Percentiles rank a stretch among this genome's conserved stretches.
phyloP scores from a whole-genome alignment of 2,797 vertebrate species.

The Parauchenoglanis ngamensis region DNA sequence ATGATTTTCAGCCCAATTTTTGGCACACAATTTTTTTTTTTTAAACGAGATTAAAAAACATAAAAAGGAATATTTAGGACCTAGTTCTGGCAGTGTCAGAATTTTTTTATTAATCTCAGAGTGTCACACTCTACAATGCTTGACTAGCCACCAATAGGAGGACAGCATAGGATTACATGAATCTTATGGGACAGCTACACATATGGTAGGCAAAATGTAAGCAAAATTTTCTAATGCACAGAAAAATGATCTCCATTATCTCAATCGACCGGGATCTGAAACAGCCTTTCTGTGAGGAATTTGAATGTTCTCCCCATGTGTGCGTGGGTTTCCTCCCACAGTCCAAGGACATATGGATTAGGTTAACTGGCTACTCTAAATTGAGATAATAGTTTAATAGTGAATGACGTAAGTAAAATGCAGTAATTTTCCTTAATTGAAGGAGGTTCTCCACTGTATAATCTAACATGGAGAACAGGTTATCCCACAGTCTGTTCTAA shows the following conservation, averaged over 20 bases:
- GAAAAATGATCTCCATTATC: not conserved
- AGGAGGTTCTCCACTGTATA: not conserved
- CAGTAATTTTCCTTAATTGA: not conserved
- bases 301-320: too few relatives aligned
- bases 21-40: not conserved
- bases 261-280: not conserved
- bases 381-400: too few relatives aligned
- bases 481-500: not conserved
- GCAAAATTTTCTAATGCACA: not conserved
- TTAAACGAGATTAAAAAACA: not conserved
- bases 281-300: too few relatives aligned
- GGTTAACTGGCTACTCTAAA: too few relatives aligned
- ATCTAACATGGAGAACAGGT: too few relatives aligned
- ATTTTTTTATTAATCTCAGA: not conserved
- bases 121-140: not conserved
- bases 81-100: not conserved
- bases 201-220: not conserved
- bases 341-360: too few relatives aligned
- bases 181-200: not conserved
- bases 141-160: not conserved
- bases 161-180: not conserved
- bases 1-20: not conserved
- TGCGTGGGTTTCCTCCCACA: too few relatives aligned
- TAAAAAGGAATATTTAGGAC: not conserved
- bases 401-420: not conserved